Evolutionary conservation across 1,140 invertebrate species (phyloP), one percentile per base, ranked within the genome.

Genomic region (Euschistus heros): DNA sequence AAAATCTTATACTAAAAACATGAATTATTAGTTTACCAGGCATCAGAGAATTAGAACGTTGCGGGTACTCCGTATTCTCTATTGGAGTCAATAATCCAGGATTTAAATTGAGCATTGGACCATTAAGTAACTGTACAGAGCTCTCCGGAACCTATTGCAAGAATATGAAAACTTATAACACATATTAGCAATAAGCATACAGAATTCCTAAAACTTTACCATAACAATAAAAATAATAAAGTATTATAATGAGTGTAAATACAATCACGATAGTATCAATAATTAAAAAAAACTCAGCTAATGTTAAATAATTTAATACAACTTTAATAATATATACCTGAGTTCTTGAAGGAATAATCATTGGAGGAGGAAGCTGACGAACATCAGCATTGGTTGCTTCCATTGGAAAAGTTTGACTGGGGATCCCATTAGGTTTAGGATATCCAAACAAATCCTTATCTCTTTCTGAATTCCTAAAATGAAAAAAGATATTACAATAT

Each of bases 141-240:
- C 26, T 59, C 24, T 61, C 59, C 6, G 59, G n/a, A 33, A 61
- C 59, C 59, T 61, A n/a, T n/a, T n/a, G n/a, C n/a, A n/a, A n/a
- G n/a, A n/a, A n/a, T n/a, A n/a, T n/a, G n/a, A n/a, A n/a, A n/a
- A n/a, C n/a, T n/a, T n/a, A 37, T 18, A 61, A 37, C 42, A 6
- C 2, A 27, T 13, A 59, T 24, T 5, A 59, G 55, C 22, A 59
- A 54, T 18, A 13, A 24, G 52, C 7, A 44, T 10, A 44, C 7
- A 44, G 17, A 17, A 44, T 44, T 10, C 7, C 17, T 44, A 44
- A 44, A 44, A 44, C 42, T 44, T n/a, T n/a, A n/a, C n/a, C n/a
- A 37, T 37, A 10, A 37, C 33, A 6, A 37, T 37, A 37, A 6
- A 37, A 10, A 1, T 2, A 6, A 37, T 10, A 6, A 10, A 37